Percentiles rank a stretch among this genome's conserved stretches.
phyloP scores from a whole-genome alignment of 2,888 invertebrate genomes.

The Plagiodera versicolora region DNA sequence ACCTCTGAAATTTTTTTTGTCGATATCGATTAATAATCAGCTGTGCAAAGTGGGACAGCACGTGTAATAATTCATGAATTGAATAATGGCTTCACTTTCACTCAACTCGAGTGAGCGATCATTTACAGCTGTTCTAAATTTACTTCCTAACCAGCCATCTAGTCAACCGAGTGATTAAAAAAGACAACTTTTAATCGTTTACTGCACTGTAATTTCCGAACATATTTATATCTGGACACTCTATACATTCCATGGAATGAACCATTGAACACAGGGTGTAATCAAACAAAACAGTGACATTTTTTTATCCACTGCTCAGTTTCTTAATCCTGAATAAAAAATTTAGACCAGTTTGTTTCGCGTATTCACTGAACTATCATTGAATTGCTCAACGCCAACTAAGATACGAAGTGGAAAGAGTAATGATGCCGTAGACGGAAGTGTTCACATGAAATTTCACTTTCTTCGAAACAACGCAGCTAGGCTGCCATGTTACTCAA shows the following conservation, averaged over 20 bases:
- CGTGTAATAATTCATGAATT: slow-evolving; percentile 26
- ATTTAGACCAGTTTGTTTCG: no score
- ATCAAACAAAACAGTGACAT: no score
- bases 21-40: slow-evolving; percentile 9
- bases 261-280: no score
- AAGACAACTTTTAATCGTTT: neutral
- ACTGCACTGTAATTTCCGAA: no score
- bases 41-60: slow-evolving; percentile 15
- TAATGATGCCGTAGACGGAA: slow-evolving; percentile 23
- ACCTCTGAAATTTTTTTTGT: neutral
- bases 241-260: no score
- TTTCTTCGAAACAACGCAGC: slow-evolving; percentile 34
- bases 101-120: slow-evolving; percentile 20
- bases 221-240: no score
- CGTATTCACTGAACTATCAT: no score
- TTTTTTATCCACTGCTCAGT: no score
- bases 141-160: slow-evolving; percentile 17
- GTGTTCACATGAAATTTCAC: slow-evolving; percentile 37
- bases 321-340: no score
- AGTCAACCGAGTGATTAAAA: neutral
- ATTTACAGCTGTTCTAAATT: slow-evolving; percentile 20
- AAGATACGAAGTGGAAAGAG: neutral
- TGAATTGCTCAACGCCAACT: no score
- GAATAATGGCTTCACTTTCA: slow-evolving; percentile 31
- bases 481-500: slow-evolving; percentile 9